phyloP scores from a whole-genome alignment of 2,797 vertebrate species.

The Diplodus puntazzo region DNA sequence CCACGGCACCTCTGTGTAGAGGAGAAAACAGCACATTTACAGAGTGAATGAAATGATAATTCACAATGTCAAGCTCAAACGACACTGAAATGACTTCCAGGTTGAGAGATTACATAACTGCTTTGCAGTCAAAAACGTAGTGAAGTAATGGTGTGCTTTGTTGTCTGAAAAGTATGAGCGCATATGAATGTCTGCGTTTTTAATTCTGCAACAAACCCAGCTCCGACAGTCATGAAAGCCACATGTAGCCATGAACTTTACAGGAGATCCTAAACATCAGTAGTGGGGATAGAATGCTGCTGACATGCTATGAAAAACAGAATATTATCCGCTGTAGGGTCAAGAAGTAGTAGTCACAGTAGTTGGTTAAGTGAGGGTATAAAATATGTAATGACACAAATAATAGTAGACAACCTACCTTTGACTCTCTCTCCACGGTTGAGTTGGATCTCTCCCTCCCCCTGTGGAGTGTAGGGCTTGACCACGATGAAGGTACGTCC shows the following conservation, averaged over 20 bases:
- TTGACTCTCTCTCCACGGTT: slow-evolving; percentile 97
- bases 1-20: slow-evolving; percentile 52
- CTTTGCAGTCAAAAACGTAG: slow-evolving; percentile 41
- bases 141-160: slow-evolving; percentile 41
- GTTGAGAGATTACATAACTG: slow-evolving; percentile 48
- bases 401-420: slow-evolving; percentile 80
- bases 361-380: not conserved
- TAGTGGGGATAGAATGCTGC: not conserved
- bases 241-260: slow-evolving; percentile 41
- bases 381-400: slow-evolving; percentile 4
- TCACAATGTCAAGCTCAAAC: slow-evolving; percentile 52
- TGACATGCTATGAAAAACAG: slow-evolving; percentile 27
- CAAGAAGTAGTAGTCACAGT: slow-evolving; percentile 12
- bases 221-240: slow-evolving; percentile 36
- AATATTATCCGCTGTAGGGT: slow-evolving; percentile 18
- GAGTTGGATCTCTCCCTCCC: slow-evolving; percentile 96
- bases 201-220: slow-evolving; percentile 35
- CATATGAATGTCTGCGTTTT: slow-evolving; percentile 23
- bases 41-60: slow-evolving; percentile 62
- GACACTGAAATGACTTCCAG: slow-evolving; percentile 56
- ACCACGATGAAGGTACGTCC: slow-evolving; percentile 97
- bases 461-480: slow-evolving; percentile 95
- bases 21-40: slow-evolving; percentile 68
- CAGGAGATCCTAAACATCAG: slow-evolving; percentile 20
- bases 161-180: slow-evolving; percentile 25